Conservation (phyloP, 2,113 vertebrate species). For the Argyrosomus japonicus region DNA sequence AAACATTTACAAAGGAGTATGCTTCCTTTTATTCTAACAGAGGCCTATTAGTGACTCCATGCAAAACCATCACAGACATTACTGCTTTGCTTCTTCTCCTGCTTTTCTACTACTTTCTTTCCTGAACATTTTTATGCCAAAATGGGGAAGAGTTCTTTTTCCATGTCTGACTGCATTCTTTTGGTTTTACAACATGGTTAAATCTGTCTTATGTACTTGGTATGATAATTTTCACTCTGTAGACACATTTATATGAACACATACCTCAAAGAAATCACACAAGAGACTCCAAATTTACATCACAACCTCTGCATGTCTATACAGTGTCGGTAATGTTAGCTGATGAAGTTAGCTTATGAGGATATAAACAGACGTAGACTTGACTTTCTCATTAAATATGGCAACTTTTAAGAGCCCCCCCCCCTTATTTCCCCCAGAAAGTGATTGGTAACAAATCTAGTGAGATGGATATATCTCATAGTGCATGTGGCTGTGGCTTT, state of each 20-base stretch:
- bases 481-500: neutral
- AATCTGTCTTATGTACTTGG: neutral
- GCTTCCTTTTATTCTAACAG: constrained; percentile 1
- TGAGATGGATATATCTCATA: too few relatives aligned
- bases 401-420: too few relatives aligned
- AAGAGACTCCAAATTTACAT: neutral
- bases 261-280: neutral
- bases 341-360: too few relatives aligned
- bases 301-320: neutral
- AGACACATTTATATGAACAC: neutral
- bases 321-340: too few relatives aligned
- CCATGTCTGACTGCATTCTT: neutral
- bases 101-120: neutral
- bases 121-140: neutral
- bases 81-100: neutral
- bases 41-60: neutral
- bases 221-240: neutral
- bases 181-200: neutral
- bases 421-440: too few relatives aligned
- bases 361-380: too few relatives aligned
- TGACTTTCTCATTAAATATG: too few relatives aligned
- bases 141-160: neutral
- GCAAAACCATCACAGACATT: neutral
- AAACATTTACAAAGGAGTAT: constrained; percentile 5
- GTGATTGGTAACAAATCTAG: too few relatives aligned